phyloP scores from a whole-genome alignment of 2,888 invertebrate species.

The Gryllus longicercus region DNA sequence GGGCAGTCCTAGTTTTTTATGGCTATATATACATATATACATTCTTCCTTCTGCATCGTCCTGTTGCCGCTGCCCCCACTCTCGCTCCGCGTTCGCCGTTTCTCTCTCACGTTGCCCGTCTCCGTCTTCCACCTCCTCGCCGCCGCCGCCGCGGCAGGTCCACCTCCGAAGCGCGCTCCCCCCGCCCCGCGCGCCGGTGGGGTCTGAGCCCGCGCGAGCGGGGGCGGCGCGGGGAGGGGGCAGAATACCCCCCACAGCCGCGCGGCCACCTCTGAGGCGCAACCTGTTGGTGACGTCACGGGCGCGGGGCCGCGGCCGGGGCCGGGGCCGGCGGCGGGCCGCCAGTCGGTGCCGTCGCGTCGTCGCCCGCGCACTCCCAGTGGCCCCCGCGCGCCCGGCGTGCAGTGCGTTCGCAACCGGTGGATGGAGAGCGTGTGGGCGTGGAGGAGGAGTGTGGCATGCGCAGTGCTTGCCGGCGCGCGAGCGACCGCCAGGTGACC shows the following conservation, averaged over 20 bases:
- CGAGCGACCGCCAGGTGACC: too few relatives aligned
- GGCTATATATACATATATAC: not conserved
- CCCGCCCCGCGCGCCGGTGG: not conserved
- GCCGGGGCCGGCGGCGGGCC: constrained; percentile 23
- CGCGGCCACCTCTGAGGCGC: constrained; percentile 36
- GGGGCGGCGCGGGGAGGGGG: not conserved
- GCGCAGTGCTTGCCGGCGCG: not conserved
- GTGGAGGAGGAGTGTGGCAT: not conserved
- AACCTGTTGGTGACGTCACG: constrained; percentile 37
- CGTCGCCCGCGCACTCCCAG: not conserved
- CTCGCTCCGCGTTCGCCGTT: not conserved
- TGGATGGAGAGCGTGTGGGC: too few relatives aligned
- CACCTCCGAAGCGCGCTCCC: not conserved
- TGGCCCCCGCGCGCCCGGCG: not conserved
- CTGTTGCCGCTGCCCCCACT: not conserved
- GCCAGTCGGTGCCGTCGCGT: constrained; percentile 4
- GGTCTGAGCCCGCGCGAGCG: not conserved
- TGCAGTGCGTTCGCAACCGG: not conserved
- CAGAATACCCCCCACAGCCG: constrained; percentile 36
- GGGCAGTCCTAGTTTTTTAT: not conserved
- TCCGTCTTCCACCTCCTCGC: too few relatives aligned
- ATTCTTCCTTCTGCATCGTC: not conserved
- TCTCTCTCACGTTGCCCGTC: not conserved
- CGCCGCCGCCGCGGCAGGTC: too few relatives aligned
- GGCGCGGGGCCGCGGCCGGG: constrained; percentile 5